Evolutionary conservation across 2,113 vertebrate genomes (phyloP).

Genomic region (Pleuronectes platessa): DNA sequence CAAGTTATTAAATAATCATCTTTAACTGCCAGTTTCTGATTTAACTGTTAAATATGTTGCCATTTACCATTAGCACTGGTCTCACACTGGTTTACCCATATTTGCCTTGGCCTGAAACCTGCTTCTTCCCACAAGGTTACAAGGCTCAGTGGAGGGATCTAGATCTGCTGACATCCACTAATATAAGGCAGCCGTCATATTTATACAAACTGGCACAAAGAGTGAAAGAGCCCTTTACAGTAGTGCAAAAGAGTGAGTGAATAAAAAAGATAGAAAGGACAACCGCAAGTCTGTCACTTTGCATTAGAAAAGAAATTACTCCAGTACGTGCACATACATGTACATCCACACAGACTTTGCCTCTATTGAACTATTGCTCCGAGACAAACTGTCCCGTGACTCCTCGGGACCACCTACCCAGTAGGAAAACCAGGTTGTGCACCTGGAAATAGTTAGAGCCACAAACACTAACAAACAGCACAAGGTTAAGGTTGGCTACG

Average conservation of each 20-base stretch:
- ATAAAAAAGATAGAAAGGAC: constrained; percentile 39
- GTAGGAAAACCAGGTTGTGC: constrained; percentile 74
- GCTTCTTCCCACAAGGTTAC: constrained; percentile 87
- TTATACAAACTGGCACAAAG: constrained; percentile 88
- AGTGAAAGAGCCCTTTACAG: constrained; percentile 81
- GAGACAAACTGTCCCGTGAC: constrained; percentile 84
- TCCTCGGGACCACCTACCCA: constrained; percentile 75
- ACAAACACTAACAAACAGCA: constrained; percentile 71
- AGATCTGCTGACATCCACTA: constrained; percentile 91
- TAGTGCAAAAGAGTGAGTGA: constrained; percentile 44
- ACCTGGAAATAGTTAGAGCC: constrained; percentile 78
- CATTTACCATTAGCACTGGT: constrained; percentile 88
- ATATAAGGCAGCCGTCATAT: constrained; percentile 88
- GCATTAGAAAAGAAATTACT: constrained; percentile 90
- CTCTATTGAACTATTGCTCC: constrained; percentile 84
- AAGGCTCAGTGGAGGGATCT: constrained; percentile 88
- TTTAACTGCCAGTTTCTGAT: constrained; percentile 22
- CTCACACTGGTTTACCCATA: constrained; percentile 90
- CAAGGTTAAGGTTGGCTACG: constrained; percentile 70
- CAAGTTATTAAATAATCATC: neutral
- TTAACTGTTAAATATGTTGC: constrained; percentile 82
- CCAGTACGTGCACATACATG: constrained; percentile 71
- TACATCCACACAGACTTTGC: constrained; percentile 67
- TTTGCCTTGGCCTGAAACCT: constrained; percentile 90
- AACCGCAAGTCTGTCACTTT: constrained; percentile 90